Conservation (phyloP, 2,797 vertebrate genomes). For the Danionella dracula region DNA sequence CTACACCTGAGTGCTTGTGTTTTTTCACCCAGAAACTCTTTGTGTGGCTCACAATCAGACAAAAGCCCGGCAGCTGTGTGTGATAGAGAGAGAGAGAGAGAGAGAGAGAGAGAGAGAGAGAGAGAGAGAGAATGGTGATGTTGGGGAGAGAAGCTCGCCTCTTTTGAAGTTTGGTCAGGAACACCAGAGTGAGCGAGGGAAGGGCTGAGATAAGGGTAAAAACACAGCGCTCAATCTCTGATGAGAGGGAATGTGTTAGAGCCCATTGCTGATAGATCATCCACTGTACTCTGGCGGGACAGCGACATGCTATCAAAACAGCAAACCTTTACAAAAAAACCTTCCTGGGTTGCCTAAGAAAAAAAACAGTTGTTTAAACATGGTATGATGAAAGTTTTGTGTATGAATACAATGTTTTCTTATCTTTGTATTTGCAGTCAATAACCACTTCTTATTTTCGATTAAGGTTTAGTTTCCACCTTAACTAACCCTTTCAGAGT, state of each 20-base stretch:
- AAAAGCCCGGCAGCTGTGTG: slow-evolving; percentile 12
- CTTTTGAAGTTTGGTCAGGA: slow-evolving; percentile 19
- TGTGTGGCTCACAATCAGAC: neutral
- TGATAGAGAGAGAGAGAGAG: too few relatives aligned
- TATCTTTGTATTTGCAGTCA: too few relatives aligned
- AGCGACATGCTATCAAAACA: neutral
- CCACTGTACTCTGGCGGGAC: neutral
- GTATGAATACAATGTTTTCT: too few relatives aligned
- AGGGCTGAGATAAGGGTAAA: slow-evolving; percentile 36
- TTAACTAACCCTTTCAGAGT: too few relatives aligned
- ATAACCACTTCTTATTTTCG: too few relatives aligned
- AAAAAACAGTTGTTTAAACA: too few relatives aligned
- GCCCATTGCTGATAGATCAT: slow-evolving; percentile 22
- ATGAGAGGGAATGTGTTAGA: slow-evolving; percentile 40
- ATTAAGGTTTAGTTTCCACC: too few relatives aligned
- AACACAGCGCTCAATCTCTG: slow-evolving; percentile 15
- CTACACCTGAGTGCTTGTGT: slow-evolving; percentile 7
- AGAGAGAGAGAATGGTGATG: neutral
- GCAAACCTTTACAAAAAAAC: neutral
- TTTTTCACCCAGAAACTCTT: slow-evolving; percentile 15
- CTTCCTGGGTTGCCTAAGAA: too few relatives aligned
- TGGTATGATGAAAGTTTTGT: too few relatives aligned
- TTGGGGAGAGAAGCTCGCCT: slow-evolving; percentile 6
- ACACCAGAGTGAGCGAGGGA: neutral
- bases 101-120: too few relatives aligned